A percentile compares a stretch with the other conserved stretches of the same genome.
These are phyloP conservation scores for Oreochromis grahami DNA, from an alignment of 2,797 vertebrate genomes.

Conservation along the genomic window DNA sequence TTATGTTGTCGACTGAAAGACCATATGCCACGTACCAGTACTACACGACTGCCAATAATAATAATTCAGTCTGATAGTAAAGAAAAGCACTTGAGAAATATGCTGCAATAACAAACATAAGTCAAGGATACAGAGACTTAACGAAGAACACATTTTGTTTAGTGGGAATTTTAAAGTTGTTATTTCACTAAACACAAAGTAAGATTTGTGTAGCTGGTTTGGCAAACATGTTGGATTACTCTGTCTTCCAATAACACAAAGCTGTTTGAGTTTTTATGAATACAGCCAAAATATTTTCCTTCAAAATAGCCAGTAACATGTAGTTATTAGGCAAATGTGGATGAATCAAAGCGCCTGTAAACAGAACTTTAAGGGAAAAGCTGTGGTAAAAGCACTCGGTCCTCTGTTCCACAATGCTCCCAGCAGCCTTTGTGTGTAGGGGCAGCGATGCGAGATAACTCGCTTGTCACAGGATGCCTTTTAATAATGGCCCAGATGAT, in stretches of 20 bases:
- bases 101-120: neutral
- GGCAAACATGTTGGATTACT: neutral
- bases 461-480: conserved; percentile 48
- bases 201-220: neutral
- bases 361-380: neutral
- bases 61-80: neutral
- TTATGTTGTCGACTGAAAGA: neutral
- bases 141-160: neutral
- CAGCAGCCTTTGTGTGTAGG: neutral
- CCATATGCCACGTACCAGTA: neutral
- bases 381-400: neutral
- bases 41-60: neutral
- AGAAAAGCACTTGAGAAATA: neutral
- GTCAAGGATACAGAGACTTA: neutral
- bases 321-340: neutral
- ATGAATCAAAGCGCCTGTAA: neutral
- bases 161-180: neutral
- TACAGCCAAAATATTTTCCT: neutral
- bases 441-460: conserved; percentile 45
- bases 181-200: neutral
- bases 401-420: neutral
- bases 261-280: neutral
- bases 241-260: neutral
- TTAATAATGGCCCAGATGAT: conserved; percentile 75
- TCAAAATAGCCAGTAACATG: neutral